Evolutionary conservation across 1,140 invertebrate species (phyloP).

Genomic region (Drosophila kohkoa): DNA sequence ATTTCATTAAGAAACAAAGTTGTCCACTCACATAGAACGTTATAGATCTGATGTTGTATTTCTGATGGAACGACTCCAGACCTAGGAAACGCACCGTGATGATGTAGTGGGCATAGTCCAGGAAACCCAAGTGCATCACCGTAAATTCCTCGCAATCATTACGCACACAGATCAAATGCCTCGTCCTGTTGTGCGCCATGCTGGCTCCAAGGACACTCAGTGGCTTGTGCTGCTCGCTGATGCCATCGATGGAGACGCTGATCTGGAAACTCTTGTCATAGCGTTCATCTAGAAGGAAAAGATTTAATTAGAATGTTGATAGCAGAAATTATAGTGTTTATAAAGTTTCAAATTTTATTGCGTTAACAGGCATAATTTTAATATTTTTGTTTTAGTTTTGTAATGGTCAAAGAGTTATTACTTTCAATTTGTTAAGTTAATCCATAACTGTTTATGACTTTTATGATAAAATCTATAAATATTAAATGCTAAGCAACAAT

Average conservation of each 20-base stretch:
- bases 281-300: constrained; percentile 88
- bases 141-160: constrained; percentile 95
- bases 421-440: no score
- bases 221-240: constrained; percentile 90
- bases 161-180: constrained; percentile 92
- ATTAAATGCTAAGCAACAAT: no score
- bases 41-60: constrained; percentile 93
- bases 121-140: constrained; percentile 94
- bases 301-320: neutral
- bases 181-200: constrained; percentile 90
- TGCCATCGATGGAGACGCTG: constrained; percentile 92
- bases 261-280: constrained; percentile 95
- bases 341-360: no score
- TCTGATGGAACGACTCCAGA: constrained; percentile 92
- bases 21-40: constrained; percentile 94
- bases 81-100: constrained; percentile 94
- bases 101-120: constrained; percentile 95
- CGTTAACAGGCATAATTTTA: no score
- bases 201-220: constrained; percentile 88
- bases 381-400: no score
- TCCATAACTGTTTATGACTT: no score
- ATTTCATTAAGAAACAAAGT: neutral
- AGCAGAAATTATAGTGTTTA: no score
- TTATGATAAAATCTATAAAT: no score
- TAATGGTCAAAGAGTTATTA: no score